Evolutionary conservation across 2,888 invertebrate genomes (phyloP).

Genomic region (Romanomermis culicivorax): DNA sequence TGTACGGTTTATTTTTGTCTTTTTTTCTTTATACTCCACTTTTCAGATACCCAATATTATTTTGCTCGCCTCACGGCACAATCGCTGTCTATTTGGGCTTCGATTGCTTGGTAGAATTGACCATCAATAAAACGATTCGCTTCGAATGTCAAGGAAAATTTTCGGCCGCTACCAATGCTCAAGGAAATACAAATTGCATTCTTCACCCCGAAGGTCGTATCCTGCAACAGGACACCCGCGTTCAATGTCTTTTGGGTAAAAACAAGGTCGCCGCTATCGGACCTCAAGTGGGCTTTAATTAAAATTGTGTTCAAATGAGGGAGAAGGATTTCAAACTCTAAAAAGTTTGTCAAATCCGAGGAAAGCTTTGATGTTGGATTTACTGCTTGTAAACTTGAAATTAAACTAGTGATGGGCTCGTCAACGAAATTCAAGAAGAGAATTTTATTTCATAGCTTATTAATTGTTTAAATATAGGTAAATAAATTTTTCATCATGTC

Average conservation of each 20-base stretch:
- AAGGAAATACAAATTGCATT: constrained; percentile 28
- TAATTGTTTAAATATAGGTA: background rate
- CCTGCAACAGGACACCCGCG: constrained; percentile 19
- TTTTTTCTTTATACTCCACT: too few species aligned
- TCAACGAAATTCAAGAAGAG: too few species aligned
- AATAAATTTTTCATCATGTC: background rate
- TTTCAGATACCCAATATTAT: constrained; percentile 28
- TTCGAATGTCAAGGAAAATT: constrained; percentile 30
- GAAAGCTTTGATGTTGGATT: too few species aligned
- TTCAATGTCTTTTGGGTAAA: background rate
- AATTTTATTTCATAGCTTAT: background rate
- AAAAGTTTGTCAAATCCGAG: too few species aligned
- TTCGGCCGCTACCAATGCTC: constrained; percentile 29
- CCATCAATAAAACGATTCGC: constrained; percentile 30
- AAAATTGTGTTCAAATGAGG: too few species aligned
- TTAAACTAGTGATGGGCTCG: too few species aligned
- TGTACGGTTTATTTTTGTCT: too few species aligned
- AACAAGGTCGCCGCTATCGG: background rate
- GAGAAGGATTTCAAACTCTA: too few species aligned
- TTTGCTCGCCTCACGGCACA: constrained; percentile 30
- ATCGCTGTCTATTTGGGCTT: constrained; percentile 30
- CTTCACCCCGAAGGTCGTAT: constrained; percentile 30
- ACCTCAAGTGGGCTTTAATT: background rate
- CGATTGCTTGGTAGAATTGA: constrained; percentile 31
- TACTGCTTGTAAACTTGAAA: too few species aligned